Conservation (phyloP, 2,888 invertebrate genomes). For the Ennomos fuscantarius region DNA sequence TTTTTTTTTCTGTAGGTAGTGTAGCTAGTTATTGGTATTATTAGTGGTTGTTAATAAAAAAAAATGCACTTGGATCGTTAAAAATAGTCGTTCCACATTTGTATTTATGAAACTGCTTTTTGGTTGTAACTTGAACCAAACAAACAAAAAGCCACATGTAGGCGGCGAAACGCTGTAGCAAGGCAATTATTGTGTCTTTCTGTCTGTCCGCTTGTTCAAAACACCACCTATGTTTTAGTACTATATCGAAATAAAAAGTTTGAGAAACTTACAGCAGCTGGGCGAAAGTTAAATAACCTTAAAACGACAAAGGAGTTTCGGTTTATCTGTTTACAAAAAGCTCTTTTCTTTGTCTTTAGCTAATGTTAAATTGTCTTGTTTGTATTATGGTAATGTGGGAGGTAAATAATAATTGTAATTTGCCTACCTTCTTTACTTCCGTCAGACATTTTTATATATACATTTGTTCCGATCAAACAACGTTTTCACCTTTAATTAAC, state of each 20-base stretch:
- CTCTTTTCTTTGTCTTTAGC: slow-evolving; percentile 14
- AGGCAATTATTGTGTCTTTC: slow-evolving; percentile 76
- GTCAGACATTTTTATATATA: not conserved
- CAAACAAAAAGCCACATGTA: slow-evolving; percentile 52
- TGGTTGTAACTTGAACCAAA: slow-evolving; percentile 41
- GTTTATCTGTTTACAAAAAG: not conserved
- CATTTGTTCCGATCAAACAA: slow-evolving; percentile 1
- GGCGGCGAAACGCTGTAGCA: slow-evolving; percentile 67
- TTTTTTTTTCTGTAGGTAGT: no score
- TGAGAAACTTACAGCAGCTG: slow-evolving; percentile 8
- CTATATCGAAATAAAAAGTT: slow-evolving; percentile 28
- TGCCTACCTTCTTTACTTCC: slow-evolving; percentile 13
- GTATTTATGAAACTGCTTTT: no score
- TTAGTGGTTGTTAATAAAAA: no score
- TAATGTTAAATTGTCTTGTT: slow-evolving; percentile 35
- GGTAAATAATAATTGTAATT: slow-evolving; percentile 12
- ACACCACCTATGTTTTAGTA: slow-evolving; percentile 30
- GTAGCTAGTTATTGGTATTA: no score
- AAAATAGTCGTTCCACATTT: no score
- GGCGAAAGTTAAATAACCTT: not conserved
- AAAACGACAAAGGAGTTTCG: not conserved
- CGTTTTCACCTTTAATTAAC: no score
- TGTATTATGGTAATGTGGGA: slow-evolving; percentile 29
- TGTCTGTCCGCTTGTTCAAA: slow-evolving; percentile 54
- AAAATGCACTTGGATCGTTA: no score